phyloP scores from a whole-genome alignment of 2,888 invertebrate genomes.

The Yponomeuta malinellus region DNA sequence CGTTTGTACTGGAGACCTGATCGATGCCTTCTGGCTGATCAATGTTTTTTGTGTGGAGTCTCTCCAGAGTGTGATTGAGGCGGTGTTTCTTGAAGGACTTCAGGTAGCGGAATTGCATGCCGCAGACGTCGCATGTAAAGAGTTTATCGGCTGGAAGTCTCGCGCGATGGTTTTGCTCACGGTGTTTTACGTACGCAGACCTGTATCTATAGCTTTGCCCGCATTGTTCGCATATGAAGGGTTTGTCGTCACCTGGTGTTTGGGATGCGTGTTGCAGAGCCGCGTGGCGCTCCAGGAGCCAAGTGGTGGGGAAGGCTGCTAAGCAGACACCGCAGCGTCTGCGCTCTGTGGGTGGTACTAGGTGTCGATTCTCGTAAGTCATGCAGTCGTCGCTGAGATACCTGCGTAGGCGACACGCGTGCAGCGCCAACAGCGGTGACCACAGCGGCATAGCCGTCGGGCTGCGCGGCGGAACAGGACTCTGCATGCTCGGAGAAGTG shows the following conservation, averaged over 20 bases:
- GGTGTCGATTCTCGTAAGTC: conserved; percentile 57
- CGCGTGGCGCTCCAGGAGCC: conserved; percentile 90
- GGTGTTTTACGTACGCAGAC: conserved; percentile 83
- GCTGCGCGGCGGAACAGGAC: conserved; percentile 47
- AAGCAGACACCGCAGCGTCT: conserved; percentile 88
- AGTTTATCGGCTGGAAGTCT: conserved; percentile 91
- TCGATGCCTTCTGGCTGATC: conserved; percentile 74
- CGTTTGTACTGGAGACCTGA: conserved; percentile 84
- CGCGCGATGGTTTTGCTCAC: conserved; percentile 92
- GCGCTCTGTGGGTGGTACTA: conserved; percentile 50
- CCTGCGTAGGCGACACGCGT: conserved; percentile 65
- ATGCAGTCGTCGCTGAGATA: conserved; percentile 71
- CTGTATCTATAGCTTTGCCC: conserved; percentile 93
- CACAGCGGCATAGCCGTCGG: conserved; percentile 58
- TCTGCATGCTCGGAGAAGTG: conserved; percentile 44
- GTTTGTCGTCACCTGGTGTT: conserved; percentile 84
- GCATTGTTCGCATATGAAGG: conserved; percentile 93
- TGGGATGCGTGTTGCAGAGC: conserved; percentile 87
- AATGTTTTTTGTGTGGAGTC: conserved; percentile 83
- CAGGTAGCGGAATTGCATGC: conserved; percentile 93
- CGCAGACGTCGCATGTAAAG: conserved; percentile 93
- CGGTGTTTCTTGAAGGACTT: conserved; percentile 94
- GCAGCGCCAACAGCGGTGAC: conserved; percentile 66
- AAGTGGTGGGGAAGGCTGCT: conserved; percentile 90
- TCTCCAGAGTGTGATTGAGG: conserved; percentile 89